Base-by-base conservation (phyloP, 2,888 invertebrate genomes). In the Dynastes hyllus region DNA sequence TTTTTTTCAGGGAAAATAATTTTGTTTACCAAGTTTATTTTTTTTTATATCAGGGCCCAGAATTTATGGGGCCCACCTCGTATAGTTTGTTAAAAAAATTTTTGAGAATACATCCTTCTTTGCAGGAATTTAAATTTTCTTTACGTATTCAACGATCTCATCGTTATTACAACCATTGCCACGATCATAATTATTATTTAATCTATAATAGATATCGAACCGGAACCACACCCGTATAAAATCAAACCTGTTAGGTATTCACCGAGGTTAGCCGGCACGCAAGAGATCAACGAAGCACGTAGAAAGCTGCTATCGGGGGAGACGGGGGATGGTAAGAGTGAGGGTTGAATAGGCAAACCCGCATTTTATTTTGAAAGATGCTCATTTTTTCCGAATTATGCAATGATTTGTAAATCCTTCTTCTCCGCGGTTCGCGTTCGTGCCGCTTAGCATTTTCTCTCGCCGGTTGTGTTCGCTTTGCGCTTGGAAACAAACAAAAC, bases 401-500 rank as follows among this genome's bases (percentile, higher is more conserved):
- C 78, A 78, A 78, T 78, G 78, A 78, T 78, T 78, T 78, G 53
- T 66, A 58, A 77, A 73, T 73, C 73, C 67, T 67, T 50, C 67
- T 27, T 67, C 45, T 65, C 6, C 16, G 73, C 37, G 16, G 55
- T 55, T 22, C 51, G 29, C 77, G 77, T 73, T 66, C 78, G 71
- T 71, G 78, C 63, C 70, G 61, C 9, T 40, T 40, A 32, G 67
- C 22, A 22, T 67, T 69, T 70, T 78, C 78, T 61, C 77, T 77
- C 65, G 55, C 63, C 61, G 53, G 11, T 32, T 9, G 9, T n/a
- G 69, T 55, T 22, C 55, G 27, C 51, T 29, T 13, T 51, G 27
- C 32, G 13, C 29, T 63, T 69, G 53, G 84, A 83, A 80, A 82
- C 81, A 83, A 85, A 81, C 81, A 84, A 84, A 84, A 84, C 82